Evolutionary conservation across 2,888 invertebrate genomes (phyloP).

Genomic region (Cheilosia grossa): DNA sequence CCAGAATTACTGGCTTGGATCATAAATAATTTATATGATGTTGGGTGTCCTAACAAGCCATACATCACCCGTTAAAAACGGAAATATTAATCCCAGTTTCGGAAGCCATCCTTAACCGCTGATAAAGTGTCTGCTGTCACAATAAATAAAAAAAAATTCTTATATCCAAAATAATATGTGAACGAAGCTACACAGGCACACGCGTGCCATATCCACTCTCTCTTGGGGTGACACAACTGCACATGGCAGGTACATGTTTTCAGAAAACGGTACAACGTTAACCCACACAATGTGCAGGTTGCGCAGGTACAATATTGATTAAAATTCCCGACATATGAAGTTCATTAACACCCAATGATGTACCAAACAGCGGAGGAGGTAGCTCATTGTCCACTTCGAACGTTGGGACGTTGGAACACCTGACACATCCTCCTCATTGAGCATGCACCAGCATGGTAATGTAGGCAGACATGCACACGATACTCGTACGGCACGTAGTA

Average conservation of each 20-base stretch:
- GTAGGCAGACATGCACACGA: not conserved
- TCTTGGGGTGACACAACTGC: constrained; percentile 9
- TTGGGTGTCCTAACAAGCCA: constrained; percentile 2
- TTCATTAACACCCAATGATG: constrained; percentile 70
- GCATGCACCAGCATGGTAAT: constrained; percentile 52
- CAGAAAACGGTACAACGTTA: constrained; percentile 37
- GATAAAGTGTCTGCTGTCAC: constrained; percentile 39
- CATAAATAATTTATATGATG: constrained; percentile 45
- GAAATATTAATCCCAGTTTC: constrained; percentile 60
- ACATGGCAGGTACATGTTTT: constrained; percentile 36
- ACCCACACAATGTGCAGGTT: constrained; percentile 56
- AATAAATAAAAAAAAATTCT: constrained; percentile 45
- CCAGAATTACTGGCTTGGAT: not conserved
- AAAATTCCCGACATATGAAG: constrained; percentile 66
- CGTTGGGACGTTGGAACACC: constrained; percentile 46
- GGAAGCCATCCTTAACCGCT: constrained; percentile 47
- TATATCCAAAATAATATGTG: constrained; percentile 34
- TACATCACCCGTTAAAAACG: constrained; percentile 44
- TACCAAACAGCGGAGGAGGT: constrained; percentile 48
- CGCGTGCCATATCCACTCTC: constrained; percentile 31
- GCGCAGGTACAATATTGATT: constrained; percentile 49
- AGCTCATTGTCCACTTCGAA: constrained; percentile 38
- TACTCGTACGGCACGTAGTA: not conserved
- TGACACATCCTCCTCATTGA: constrained; percentile 61
- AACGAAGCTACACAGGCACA: constrained; percentile 1